Percentiles rank a stretch among this genome's conserved stretches.
Conservation (phyloP, 1,140 invertebrate genomes). For the Kradibia gibbosae region DNA sequence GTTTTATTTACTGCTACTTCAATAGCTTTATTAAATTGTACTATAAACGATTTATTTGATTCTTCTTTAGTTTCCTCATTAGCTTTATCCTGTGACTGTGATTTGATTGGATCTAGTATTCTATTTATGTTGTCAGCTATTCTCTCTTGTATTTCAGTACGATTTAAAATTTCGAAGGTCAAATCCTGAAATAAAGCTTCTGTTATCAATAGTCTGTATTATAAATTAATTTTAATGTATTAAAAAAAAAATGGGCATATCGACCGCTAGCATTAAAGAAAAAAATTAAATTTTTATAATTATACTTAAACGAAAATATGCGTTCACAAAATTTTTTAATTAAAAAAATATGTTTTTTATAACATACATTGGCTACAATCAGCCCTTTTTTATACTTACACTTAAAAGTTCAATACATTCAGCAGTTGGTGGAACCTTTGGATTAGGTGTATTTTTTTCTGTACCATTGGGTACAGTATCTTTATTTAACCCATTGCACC, state of each 20-base stretch:
- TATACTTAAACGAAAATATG: too few relatives aligned
- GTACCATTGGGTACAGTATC: constrained; percentile 1
- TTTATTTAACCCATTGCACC: neutral
- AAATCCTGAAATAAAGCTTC: constrained; percentile 30
- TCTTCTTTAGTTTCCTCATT: constrained; percentile 9
- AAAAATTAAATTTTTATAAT: too few relatives aligned
- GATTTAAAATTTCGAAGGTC: constrained; percentile 36
- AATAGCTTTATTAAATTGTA: constrained; percentile 34
- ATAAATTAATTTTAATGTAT: too few relatives aligned
- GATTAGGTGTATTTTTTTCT: neutral
- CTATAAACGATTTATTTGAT: constrained; percentile 18
- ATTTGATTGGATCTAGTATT: constrained; percentile 29
- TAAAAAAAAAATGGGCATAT: too few relatives aligned
- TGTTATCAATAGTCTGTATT: too few relatives aligned
- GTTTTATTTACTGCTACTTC: constrained; percentile 31
- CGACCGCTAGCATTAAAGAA: too few relatives aligned
- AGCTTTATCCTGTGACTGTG: neutral
- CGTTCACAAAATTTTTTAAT: neutral
- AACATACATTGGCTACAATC: neutral
- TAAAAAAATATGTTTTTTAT: neutral
- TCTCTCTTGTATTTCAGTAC: constrained; percentile 36
- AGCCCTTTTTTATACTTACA: constrained; percentile 22
- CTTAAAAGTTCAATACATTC: constrained; percentile 20
- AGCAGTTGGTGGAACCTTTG: neutral
- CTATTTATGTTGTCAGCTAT: constrained; percentile 43